These are phyloP conservation scores for Nymphalis c-album DNA, from an alignment of 2,888 invertebrate genomes.

Conservation along the genomic window DNA sequence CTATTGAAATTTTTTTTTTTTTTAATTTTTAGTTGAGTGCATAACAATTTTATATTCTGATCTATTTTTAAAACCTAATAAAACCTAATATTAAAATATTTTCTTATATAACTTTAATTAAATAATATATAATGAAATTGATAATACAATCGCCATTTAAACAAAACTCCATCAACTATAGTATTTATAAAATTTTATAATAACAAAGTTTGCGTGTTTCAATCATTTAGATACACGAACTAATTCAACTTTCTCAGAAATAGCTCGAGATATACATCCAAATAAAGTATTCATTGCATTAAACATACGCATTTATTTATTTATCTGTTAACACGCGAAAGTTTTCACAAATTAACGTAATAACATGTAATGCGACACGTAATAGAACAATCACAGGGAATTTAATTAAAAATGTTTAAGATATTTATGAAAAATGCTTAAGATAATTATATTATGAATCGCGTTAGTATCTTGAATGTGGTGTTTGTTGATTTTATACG, in stretches of 20 bases:
- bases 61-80: too few relatives aligned
- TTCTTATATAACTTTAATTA: too few relatives aligned
- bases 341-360: not conserved
- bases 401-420: not conserved
- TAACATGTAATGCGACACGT: not conserved
- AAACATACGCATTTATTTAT: conserved; percentile 7
- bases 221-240: not conserved
- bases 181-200: not conserved
- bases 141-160: too few relatives aligned
- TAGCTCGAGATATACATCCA: not conserved
- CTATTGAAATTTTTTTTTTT: too few relatives aligned
- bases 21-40: too few relatives aligned
- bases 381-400: not conserved
- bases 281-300: conserved; percentile 2
- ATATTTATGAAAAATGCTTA: not conserved
- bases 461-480: not conserved
- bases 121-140: too few relatives aligned
- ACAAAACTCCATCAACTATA: too few relatives aligned
- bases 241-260: conserved; percentile 2
- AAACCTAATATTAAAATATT: too few relatives aligned
- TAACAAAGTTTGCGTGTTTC: not conserved
- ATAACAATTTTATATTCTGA: too few relatives aligned
- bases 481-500: not conserved
- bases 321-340: not conserved
- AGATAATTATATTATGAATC: not conserved